Conservation (phyloP, 2,888 invertebrate species). For the Thera britannica region DNA sequence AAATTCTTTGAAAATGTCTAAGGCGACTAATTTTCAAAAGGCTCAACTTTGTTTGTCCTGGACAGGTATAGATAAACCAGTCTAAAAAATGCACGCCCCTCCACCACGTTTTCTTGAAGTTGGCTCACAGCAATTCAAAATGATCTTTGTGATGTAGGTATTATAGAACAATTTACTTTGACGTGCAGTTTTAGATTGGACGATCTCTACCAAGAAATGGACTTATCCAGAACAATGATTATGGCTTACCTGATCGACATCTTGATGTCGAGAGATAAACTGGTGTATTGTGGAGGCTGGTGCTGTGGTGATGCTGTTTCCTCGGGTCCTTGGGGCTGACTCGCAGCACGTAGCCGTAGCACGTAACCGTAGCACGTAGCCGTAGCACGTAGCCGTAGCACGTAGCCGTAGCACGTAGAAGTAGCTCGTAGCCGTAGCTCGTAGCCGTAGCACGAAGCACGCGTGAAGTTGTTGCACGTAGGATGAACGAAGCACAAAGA, state of each 20-base stretch:
- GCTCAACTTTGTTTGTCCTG: too few relatives aligned
- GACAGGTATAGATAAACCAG: too few relatives aligned
- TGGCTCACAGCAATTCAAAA: too few relatives aligned
- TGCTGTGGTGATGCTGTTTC: constrained; percentile 17
- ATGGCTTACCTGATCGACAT: constrained; percentile 16
- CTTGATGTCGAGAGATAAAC: constrained; percentile 8
- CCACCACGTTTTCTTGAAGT: too few relatives aligned
- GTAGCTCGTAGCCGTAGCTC: constrained; percentile 21
- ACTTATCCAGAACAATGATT: too few relatives aligned
- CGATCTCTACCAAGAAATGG: too few relatives aligned
- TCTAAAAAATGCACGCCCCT: too few relatives aligned
- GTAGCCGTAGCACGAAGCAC: constrained; percentile 18
- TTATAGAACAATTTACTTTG: too few relatives aligned
- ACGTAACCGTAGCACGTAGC: constrained; percentile 2
- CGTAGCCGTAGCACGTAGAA: constrained; percentile 13
- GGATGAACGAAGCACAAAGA: neutral
- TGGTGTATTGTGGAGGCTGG: constrained; percentile 25
- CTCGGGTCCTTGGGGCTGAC: neutral
- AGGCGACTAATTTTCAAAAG: too few relatives aligned
- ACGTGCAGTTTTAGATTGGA: too few relatives aligned
- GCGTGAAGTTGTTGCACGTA: constrained; percentile 11
- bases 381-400: constrained; percentile 13
- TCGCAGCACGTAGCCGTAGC: neutral
- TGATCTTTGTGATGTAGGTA: too few relatives aligned
- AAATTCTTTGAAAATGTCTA: too few relatives aligned